Conservation (phyloP, 2,797 vertebrate species). For the Labeo calbasu region DNA sequence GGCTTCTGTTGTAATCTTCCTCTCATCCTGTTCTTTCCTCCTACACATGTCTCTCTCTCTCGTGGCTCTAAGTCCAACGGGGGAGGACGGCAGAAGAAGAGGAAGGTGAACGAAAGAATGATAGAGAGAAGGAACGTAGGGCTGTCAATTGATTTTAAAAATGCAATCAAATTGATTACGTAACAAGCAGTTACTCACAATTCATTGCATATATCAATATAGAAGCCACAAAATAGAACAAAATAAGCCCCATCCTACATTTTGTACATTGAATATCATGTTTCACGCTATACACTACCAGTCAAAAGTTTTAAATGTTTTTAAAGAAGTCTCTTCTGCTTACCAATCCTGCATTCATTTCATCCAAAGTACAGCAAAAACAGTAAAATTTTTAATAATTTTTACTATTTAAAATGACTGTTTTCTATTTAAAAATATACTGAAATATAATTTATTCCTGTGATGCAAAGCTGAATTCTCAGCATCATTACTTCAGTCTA, state of each 20-base stretch:
- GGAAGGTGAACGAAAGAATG: neutral
- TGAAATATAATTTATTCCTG: too few species aligned
- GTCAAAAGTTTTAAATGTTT: too few species aligned
- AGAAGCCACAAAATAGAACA: neutral
- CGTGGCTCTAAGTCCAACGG: conserved; percentile 7
- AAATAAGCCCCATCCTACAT: neutral
- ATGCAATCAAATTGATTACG: neutral
- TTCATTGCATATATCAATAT: neutral
- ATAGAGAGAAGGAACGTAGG: neutral
- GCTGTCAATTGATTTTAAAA: neutral
- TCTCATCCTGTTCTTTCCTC: conserved; percentile 10
- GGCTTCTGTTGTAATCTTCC: neutral
- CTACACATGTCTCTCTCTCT: conserved; percentile 27
- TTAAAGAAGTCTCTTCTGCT: too few species aligned
- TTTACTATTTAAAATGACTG: too few species aligned
- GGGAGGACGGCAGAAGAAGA: neutral
- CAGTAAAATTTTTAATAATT: too few species aligned
- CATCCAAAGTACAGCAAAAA: too few species aligned
- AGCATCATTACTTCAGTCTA: too few species aligned
- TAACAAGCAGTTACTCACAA: neutral
- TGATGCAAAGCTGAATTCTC: too few species aligned
- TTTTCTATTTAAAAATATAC: too few species aligned
- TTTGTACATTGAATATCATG: neutral
- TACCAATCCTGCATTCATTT: too few species aligned
- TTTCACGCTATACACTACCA: neutral